phyloP scores from a whole-genome alignment of 2,113 vertebrate species.

The Corvus hawaiiensis region DNA sequence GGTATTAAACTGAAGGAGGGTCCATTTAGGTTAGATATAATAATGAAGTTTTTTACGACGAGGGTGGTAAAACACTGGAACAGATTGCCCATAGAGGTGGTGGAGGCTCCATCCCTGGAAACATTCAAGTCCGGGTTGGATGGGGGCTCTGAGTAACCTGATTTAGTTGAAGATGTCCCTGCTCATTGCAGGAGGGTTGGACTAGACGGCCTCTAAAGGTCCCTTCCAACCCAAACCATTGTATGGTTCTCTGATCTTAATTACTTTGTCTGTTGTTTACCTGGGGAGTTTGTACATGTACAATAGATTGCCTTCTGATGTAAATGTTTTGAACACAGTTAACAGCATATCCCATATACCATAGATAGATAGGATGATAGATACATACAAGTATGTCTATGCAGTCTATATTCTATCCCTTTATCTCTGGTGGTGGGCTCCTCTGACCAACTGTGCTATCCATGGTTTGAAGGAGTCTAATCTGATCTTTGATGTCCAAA shows the following conservation, averaged over 20 bases:
- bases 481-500: not conserved
- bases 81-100: not conserved
- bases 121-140: not conserved
- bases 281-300: not conserved
- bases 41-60: not conserved
- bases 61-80: not conserved
- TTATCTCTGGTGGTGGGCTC: not conserved
- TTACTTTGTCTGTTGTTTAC: not conserved
- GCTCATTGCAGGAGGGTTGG: not conserved
- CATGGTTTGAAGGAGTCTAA: accelerated
- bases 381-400: no score
- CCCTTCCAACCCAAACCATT: not conserved
- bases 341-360: accelerated
- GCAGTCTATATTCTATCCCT: not conserved
- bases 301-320: not conserved
- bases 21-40: not conserved
- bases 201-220: not conserved
- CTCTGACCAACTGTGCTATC: not conserved
- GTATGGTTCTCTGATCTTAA: not conserved
- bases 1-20: not conserved
- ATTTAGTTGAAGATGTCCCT: not conserved
- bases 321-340: not conserved
- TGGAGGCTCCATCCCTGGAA: no score
- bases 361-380: no score
- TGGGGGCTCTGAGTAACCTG: not conserved